Evolutionary conservation across 2,797 vertebrate species (phyloP), one percentile per base, ranked within the genome.

Genomic region (Platalea minor): DNA sequence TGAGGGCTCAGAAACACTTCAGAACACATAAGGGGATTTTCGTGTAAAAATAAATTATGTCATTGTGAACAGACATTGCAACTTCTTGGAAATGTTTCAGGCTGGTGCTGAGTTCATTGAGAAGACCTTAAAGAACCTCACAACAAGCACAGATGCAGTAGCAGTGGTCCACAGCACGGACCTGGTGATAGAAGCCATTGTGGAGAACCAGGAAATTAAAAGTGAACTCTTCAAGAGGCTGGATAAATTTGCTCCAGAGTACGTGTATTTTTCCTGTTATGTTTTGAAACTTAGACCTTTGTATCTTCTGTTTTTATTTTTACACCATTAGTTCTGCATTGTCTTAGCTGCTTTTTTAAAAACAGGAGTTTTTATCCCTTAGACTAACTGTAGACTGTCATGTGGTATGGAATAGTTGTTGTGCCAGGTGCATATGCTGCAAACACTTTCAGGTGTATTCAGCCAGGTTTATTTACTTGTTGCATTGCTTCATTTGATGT

Each of bases 141-240:
- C 98, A 0, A 98, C 97, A 16, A 99, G 98, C 63, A 98, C 99
- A 4, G 99, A 99, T 5, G 98, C 98, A 3, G 98, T 93, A 1
- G 96, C 98, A 2, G 98, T 98, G 3, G 98, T 98, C 39, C 98
- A 99, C 95, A 97, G 98, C 94, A 98, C 99, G 0, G 99, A 99
- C 97, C 98, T 99, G 33, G 99, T 99, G 93, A 89, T 99, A 97
- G 99, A 99, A 96, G 99, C 99, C 95, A 99, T 99, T 17, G 98
- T 99, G 93, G 99, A 99, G 98, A 99, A 99, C 82, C 82, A 99
- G 26, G 97, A 98, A 63, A 70, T 99, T 83, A 99, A 99, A 95
- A 99, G 98, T 33, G 98, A 98, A 61, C 98, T 99, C 68, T 99
- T 99, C 96, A 97, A 98, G 70, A 97, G 85, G 5, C 98, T 99